These are phyloP conservation scores for Poeciliopsis infans DNA, from an alignment of 2,797 vertebrate species.

Conservation along the genomic window DNA sequence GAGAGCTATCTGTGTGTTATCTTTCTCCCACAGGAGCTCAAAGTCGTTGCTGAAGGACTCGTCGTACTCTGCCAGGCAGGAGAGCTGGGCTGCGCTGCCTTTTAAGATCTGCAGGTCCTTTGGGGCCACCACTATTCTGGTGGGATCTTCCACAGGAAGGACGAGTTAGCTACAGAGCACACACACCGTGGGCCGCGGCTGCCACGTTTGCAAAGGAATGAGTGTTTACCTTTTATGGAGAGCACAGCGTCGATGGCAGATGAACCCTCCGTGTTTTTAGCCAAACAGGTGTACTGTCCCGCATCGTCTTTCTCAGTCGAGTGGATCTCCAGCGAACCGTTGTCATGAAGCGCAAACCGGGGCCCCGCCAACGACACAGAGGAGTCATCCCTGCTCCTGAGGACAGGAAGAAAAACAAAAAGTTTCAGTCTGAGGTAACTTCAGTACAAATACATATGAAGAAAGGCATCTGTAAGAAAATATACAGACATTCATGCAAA, in stretches of 20 bases:
- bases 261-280: constrained; percentile 87
- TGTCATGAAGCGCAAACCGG: constrained; percentile 78
- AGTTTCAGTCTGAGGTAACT: neutral
- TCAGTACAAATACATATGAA: neutral
- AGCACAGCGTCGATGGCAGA: constrained; percentile 84
- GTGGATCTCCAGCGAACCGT: constrained; percentile 89
- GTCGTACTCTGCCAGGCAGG: constrained; percentile 88
- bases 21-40: constrained; percentile 90
- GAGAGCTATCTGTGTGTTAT: constrained; percentile 78
- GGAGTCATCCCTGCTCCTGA: constrained; percentile 88
- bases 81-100: constrained; percentile 84
- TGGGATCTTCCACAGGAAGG: constrained; percentile 84
- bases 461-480: neutral
- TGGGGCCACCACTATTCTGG: constrained; percentile 83
- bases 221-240: constrained; percentile 87
- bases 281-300: constrained; percentile 89
- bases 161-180: constrained; percentile 45
- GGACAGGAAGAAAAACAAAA: constrained; percentile 23
- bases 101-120: constrained; percentile 83
- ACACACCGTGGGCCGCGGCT: constrained; percentile 8
- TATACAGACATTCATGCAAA: neutral
- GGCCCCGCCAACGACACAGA: constrained; percentile 75
- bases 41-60: constrained; percentile 86
- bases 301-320: constrained; percentile 80
- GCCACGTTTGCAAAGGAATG: neutral